Conservation (phyloP, 2,888 invertebrate genomes). For the Megamerina dolium region DNA sequence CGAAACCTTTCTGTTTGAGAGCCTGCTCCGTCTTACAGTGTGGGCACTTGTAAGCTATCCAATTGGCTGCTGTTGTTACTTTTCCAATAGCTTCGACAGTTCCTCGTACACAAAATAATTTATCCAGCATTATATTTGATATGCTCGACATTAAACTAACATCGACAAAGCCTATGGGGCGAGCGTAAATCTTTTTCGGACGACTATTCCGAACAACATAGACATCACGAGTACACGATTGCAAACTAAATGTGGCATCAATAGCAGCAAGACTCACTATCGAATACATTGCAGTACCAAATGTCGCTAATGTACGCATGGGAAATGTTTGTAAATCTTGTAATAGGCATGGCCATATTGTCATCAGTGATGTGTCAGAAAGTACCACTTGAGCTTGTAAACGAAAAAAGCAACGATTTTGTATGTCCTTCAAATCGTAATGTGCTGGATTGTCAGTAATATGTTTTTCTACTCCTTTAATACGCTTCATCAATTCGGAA, state of each 20-base stretch:
- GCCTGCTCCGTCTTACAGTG: slow-evolving; percentile 54
- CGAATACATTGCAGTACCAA: slow-evolving; percentile 65
- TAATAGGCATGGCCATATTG: slow-evolving; percentile 59
- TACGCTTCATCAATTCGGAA: slow-evolving; percentile 51
- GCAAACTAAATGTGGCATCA: slow-evolving; percentile 12
- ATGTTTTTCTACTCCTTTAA: slow-evolving; percentile 55
- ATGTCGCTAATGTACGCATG: slow-evolving; percentile 59
- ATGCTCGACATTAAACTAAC: slow-evolving; percentile 51
- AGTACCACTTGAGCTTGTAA: slow-evolving; percentile 56
- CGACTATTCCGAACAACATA: slow-evolving; percentile 24
- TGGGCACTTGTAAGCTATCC: slow-evolving; percentile 60
- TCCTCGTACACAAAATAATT: slow-evolving; percentile 72
- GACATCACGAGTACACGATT: slow-evolving; percentile 9
- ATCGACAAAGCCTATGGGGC: slow-evolving; percentile 61
- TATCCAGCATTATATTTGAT: slow-evolving; percentile 54
- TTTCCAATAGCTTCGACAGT: slow-evolving; percentile 77
- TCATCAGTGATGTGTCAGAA: slow-evolving; percentile 55
- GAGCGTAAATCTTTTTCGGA: slow-evolving; percentile 48
- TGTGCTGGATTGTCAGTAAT: slow-evolving; percentile 37
- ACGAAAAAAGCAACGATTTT: slow-evolving; percentile 26
- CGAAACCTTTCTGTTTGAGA: slow-evolving; percentile 52
- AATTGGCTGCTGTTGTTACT: slow-evolving; percentile 65
- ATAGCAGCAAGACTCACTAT: slow-evolving; percentile 20
- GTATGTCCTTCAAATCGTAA: slow-evolving; percentile 30
- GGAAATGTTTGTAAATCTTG: slow-evolving; percentile 64